Conservation (phyloP, 2,797 vertebrate species). For the Lutjanus campechanus region DNA sequence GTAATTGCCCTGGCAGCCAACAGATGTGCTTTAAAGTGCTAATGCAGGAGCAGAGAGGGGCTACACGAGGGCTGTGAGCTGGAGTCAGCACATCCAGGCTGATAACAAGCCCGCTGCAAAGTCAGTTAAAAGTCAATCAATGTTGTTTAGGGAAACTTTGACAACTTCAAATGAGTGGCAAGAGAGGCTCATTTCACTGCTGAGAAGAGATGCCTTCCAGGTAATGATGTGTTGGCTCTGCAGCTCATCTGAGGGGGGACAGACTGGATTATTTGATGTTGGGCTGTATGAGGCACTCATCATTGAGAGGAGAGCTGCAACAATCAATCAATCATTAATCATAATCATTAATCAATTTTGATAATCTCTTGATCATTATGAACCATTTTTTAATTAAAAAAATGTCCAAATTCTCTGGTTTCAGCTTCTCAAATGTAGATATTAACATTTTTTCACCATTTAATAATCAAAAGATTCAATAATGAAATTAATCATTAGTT, state of each 20-base stretch:
- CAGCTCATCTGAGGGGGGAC: slow-evolving; percentile 30
- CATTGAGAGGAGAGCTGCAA: too few species aligned
- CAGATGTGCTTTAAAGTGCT: slow-evolving; percentile 81
- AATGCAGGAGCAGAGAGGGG: slow-evolving; percentile 63
- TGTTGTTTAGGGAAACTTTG: slow-evolving; percentile 62
- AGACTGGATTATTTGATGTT: background rate
- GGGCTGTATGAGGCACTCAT: too few species aligned
- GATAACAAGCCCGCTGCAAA: slow-evolving; percentile 70
- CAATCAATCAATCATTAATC: too few species aligned
- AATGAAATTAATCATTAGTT: too few species aligned
- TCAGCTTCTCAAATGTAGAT: too few species aligned
- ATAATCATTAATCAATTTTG: too few species aligned
- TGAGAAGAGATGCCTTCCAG: background rate
- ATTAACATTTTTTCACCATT: too few species aligned
- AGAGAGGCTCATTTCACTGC: slow-evolving; percentile 20
- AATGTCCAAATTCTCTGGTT: too few species aligned
- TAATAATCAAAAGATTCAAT: too few species aligned
- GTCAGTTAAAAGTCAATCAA: slow-evolving; percentile 79
- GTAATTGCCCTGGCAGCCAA: slow-evolving; percentile 71
- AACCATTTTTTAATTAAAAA: too few species aligned
- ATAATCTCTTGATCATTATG: too few species aligned
- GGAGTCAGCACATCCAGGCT: slow-evolving; percentile 70
- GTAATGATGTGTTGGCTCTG: slow-evolving; percentile 40
- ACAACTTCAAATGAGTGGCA: slow-evolving; percentile 56
- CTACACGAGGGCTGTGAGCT: slow-evolving; percentile 52